phyloP scores from a whole-genome alignment of 2,888 invertebrate species.

The Thymelicus lineola region DNA sequence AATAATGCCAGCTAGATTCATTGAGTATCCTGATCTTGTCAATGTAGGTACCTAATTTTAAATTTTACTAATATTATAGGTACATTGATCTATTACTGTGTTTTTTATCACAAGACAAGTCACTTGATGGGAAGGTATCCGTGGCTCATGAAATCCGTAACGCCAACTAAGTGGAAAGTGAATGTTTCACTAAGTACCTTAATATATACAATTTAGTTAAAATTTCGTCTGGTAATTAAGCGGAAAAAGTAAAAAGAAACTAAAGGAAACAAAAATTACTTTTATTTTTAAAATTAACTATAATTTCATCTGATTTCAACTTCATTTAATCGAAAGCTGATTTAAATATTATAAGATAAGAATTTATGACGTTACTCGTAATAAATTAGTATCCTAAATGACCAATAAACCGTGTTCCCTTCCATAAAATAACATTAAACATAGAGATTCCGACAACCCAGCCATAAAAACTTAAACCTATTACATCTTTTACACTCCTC shows the following conservation, averaged over 20 bases:
- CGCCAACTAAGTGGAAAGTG: no score
- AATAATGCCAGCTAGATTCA: not conserved
- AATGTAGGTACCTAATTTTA: no score
- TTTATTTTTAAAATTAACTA: not conserved
- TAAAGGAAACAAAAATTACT: not conserved
- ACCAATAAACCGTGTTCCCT: not conserved
- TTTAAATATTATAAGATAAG: not conserved
- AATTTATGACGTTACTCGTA: not conserved
- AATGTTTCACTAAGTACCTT: no score
- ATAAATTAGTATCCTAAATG: not conserved
- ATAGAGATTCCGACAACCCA: not conserved
- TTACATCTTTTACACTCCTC: not conserved
- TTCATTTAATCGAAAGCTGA: not conserved
- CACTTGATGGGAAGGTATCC: no score
- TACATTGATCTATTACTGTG: no score
- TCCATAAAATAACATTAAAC: not conserved
- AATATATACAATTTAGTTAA: no score
- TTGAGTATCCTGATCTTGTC: no score
- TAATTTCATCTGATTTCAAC: not conserved
- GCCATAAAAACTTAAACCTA: conserved; percentile 7
- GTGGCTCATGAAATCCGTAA: no score
- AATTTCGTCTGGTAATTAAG: no score
- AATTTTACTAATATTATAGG: no score
- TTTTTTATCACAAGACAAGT: no score
- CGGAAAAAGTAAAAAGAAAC: no score